phyloP scores from a whole-genome alignment of 2,888 invertebrate species.

The Priocnemis perturbator region DNA sequence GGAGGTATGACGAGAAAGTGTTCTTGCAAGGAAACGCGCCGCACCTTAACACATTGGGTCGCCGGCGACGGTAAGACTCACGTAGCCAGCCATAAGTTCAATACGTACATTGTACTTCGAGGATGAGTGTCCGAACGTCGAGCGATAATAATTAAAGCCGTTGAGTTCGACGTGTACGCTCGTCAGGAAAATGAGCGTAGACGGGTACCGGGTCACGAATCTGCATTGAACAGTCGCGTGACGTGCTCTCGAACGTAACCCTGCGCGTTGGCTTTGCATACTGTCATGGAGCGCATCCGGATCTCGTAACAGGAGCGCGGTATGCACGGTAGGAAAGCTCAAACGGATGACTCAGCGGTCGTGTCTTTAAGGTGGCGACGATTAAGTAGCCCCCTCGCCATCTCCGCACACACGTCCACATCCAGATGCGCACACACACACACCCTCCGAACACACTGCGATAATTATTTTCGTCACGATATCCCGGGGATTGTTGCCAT shows the following conservation, averaged over 20 bases:
- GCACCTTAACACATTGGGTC: no score
- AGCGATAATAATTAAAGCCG: no score
- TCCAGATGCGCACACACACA: no score
- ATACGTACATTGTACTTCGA: no score
- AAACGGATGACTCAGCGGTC: slow-evolving; percentile 30
- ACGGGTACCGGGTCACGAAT: background rate
- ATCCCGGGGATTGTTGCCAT: slow-evolving; percentile 7
- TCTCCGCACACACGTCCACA: background rate
- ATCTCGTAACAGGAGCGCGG: slow-evolving; percentile 29
- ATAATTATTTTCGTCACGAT: slow-evolving; percentile 28
- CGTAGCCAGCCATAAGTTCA: no score
- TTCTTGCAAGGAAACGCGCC: no score
- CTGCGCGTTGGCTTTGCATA: slow-evolving; percentile 22
- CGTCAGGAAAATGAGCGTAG: background rate
- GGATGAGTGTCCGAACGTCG: no score
- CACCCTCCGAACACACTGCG: background rate
- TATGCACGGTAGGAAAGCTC: slow-evolving; percentile 19
- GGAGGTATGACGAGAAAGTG: no score
- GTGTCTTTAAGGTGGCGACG: slow-evolving; percentile 26
- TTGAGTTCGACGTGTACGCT: background rate
- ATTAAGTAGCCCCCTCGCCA: slow-evolving; percentile 14
- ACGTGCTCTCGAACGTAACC: background rate
- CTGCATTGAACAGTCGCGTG: no score
- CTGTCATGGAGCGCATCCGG: slow-evolving; percentile 33
- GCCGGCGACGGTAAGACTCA: no score